Evolutionary conservation across 2,888 invertebrate genomes (phyloP).

Genomic region (Priocnemis perturbator): DNA sequence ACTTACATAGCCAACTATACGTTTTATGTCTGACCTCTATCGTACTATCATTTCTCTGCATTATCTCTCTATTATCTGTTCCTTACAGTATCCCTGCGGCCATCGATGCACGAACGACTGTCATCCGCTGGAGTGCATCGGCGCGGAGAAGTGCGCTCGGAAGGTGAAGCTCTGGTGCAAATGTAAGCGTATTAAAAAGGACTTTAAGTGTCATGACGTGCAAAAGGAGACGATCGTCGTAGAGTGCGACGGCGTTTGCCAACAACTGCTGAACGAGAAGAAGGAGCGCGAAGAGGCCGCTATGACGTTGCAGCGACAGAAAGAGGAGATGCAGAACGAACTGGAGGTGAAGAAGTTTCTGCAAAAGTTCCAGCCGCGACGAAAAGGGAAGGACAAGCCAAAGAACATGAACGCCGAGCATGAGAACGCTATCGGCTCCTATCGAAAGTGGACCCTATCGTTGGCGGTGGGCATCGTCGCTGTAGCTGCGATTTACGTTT

Average conservation of each 20-base stretch:
- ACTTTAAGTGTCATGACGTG: slow-evolving; percentile 74
- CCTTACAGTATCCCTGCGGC: slow-evolving; percentile 85
- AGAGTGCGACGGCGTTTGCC: slow-evolving; percentile 82
- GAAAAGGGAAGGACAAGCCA: slow-evolving; percentile 62
- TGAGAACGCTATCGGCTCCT: slow-evolving; percentile 7
- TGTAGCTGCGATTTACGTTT: no score
- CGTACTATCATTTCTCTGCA: no score
- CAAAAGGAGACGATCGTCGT: slow-evolving; percentile 76
- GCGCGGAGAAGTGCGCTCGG: slow-evolving; percentile 83
- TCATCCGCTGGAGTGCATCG: slow-evolving; percentile 84
- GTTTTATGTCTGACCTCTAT: no score
- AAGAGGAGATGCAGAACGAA: slow-evolving; percentile 83
- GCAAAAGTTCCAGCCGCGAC: slow-evolving; percentile 80
- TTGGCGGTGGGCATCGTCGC: no score
- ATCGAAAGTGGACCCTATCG: no score
- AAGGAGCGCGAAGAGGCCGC: slow-evolving; percentile 78
- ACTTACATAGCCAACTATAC: no score
- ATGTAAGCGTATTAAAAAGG: slow-evolving; percentile 87
- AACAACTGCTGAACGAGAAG: slow-evolving; percentile 77
- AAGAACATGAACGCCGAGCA: slow-evolving; percentile 19
- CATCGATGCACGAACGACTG: slow-evolving; percentile 87
- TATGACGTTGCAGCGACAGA: slow-evolving; percentile 78
- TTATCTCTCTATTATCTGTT: no score
- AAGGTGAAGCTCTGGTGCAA: slow-evolving; percentile 87
- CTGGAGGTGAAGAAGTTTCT: slow-evolving; percentile 86